A percentile compares a stretch with the other conserved stretches of the same genome.
Evolutionary conservation across 92 coral and sea anemone genomes (phyloP).

Genomic region (Pocillopora grandis): DNA sequence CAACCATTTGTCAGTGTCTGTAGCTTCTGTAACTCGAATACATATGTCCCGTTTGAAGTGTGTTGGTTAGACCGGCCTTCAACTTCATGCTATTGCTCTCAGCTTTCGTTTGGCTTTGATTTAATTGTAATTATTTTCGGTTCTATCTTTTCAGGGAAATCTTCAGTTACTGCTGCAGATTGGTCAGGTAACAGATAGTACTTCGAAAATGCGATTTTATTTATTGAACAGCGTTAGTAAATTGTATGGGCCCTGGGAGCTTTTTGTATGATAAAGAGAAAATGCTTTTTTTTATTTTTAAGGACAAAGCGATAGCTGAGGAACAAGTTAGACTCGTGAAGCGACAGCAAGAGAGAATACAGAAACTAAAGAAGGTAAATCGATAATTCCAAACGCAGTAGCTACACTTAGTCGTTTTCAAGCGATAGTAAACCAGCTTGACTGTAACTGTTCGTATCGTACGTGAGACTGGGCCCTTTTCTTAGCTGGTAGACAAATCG

Average conservation of each 20-base stretch:
- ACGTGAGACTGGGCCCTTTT: too few species aligned
- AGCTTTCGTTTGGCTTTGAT: not conserved
- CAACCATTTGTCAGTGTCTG: too few species aligned
- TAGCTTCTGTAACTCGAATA: too few species aligned
- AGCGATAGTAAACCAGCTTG: too few species aligned
- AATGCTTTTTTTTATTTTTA: not conserved
- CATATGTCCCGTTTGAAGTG: not conserved
- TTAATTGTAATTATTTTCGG: not conserved
- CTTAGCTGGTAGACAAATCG: too few species aligned
- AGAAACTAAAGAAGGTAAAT: slow-evolving; percentile 87
- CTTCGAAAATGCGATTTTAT: not conserved
- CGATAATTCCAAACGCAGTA: not conserved
- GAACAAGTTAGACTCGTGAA: slow-evolving; percentile 92
- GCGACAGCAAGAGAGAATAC: slow-evolving; percentile 88
- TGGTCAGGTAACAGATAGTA: slow-evolving; percentile 77
- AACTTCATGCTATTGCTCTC: not conserved
- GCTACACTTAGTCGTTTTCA: not conserved
- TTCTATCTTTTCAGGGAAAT: slow-evolving; percentile 70
- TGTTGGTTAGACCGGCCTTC: not conserved
- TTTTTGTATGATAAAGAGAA: not conserved
- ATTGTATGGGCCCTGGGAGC: not conserved
- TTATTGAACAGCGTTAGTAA: too few species aligned
- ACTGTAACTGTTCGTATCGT: too few species aligned
- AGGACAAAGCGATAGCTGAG: slow-evolving; percentile 98
- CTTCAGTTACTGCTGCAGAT: slow-evolving; percentile 93